Percentiles rank a stretch among this genome's conserved stretches.
phyloP scores from a whole-genome alignment of 2,888 invertebrate species.

The Zelleria hepariella region DNA sequence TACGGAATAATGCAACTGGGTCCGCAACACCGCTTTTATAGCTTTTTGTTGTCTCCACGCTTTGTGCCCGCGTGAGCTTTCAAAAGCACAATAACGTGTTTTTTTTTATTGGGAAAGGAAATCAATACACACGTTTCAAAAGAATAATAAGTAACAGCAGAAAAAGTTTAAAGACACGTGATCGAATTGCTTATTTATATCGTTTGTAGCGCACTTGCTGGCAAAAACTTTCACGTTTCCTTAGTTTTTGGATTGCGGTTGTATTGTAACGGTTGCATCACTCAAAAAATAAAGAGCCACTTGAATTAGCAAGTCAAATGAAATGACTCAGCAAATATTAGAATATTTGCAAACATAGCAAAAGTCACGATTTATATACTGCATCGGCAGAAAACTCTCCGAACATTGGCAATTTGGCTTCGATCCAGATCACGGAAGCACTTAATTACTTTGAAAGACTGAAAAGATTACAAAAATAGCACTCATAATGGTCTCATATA shows the following conservation, averaged over 20 bases:
- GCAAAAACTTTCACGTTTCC: not conserved
- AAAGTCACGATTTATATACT: too few species aligned
- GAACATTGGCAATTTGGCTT: slow-evolving; percentile 46
- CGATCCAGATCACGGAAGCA: slow-evolving; percentile 30
- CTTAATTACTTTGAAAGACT: not conserved
- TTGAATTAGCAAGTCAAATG: slow-evolving; percentile 22
- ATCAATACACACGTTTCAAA: slow-evolving; percentile 43
- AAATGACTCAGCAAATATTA: too few species aligned
- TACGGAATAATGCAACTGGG: slow-evolving; percentile 57
- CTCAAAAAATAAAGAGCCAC: not conserved
- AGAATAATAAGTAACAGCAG: slow-evolving; percentile 13
- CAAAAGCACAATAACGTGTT: slow-evolving; percentile 54
- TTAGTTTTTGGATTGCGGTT: not conserved
- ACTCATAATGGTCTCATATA: not conserved
- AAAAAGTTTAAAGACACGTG: not conserved
- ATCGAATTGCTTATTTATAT: not conserved
- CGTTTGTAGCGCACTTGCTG: not conserved
- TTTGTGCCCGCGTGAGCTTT: slow-evolving; percentile 56
- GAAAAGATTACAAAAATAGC: not conserved
- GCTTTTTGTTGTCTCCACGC: slow-evolving; percentile 62
- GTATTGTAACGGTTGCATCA: not conserved
- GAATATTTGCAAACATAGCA: too few species aligned
- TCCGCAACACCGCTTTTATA: slow-evolving; percentile 49
- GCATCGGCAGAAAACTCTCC: too few species aligned
- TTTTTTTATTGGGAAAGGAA: slow-evolving; percentile 39